These are phyloP conservation scores for Emydocephalus ijimae DNA, from an alignment of 2,113 vertebrate genomes.

Conservation along the genomic window DNA sequence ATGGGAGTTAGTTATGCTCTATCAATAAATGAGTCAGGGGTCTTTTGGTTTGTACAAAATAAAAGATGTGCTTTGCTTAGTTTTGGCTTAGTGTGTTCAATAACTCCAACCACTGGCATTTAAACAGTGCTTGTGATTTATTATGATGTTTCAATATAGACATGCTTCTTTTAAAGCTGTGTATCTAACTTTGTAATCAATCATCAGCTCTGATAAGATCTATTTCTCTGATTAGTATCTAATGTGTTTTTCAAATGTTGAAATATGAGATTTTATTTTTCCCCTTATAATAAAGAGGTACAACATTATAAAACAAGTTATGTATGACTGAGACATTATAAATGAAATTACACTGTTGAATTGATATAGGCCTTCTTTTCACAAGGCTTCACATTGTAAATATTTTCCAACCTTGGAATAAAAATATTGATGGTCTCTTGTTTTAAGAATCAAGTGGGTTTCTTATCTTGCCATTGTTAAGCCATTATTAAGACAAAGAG, in stretches of 20 bases:
- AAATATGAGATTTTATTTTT: not conserved
- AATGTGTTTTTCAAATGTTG: not conserved
- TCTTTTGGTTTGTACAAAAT: not conserved
- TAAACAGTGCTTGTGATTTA: not conserved
- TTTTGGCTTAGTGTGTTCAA: not conserved
- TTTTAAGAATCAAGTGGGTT: not conserved
- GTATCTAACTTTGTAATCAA: not conserved
- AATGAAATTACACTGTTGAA: not conserved
- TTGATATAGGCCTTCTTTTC: not conserved
- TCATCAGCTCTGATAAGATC: not conserved
- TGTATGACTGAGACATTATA: not conserved
- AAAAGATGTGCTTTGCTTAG: not conserved
- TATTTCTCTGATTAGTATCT: not conserved
- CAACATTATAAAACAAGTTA: not conserved
- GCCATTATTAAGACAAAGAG: conserved; percentile 11
- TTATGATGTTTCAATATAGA: not conserved
- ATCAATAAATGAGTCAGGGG: not conserved
- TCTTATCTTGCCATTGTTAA: not conserved
- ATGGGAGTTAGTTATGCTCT: not conserved
- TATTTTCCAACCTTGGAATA: not conserved
- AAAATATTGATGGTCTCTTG: conserved; percentile 4
- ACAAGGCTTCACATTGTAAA: not conserved
- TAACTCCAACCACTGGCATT: not conserved
- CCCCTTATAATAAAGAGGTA: not conserved
- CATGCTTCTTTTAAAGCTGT: not conserved